phyloP scores from a whole-genome alignment of 2,797 vertebrate genomes.

The Falco novaeseelandiae region DNA sequence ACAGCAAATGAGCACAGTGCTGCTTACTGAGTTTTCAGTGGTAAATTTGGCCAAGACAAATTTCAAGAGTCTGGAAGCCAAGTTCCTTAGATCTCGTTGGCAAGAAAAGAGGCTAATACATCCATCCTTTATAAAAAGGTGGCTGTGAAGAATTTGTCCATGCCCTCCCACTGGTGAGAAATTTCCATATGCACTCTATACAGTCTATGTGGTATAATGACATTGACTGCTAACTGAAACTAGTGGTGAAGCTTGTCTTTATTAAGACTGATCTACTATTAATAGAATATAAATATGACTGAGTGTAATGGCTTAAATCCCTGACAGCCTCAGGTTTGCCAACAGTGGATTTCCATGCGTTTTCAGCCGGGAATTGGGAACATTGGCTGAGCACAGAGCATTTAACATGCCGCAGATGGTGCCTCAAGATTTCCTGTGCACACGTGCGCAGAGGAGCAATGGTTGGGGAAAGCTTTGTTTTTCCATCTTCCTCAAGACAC shows the following conservation, averaged over 20 bases:
- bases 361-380: background rate
- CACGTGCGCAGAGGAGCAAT: background rate
- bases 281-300: background rate
- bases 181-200: background rate
- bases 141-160: background rate
- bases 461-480: background rate
- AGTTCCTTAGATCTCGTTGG: background rate
- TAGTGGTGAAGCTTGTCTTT: background rate
- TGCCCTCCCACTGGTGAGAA: background rate
- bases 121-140: background rate
- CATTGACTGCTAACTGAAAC: too few species aligned
- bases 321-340: background rate
- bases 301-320: background rate
- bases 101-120: background rate
- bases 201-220: too few species aligned
- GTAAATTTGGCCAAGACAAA: background rate
- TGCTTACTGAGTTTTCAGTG: fast-evolving
- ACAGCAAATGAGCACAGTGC: fast-evolving
- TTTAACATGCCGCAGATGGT: background rate
- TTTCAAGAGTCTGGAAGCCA: background rate
- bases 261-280: background rate
- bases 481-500: background rate
- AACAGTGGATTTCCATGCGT: background rate
- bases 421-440: background rate
- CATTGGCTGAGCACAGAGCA: background rate